phyloP scores from a whole-genome alignment of 2,888 invertebrate genomes.

The Argyresthia albistria region DNA sequence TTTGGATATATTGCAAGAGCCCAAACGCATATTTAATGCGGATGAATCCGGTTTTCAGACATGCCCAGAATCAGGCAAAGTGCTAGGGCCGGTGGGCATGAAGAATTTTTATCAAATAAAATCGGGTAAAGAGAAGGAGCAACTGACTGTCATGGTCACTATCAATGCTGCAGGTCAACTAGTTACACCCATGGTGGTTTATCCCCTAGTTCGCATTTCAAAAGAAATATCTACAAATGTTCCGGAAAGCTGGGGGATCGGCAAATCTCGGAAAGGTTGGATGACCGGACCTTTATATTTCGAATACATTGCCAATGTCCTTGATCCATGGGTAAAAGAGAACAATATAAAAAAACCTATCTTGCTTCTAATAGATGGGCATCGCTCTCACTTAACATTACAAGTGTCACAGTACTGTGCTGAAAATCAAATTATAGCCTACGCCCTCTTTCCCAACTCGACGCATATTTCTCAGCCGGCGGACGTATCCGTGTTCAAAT shows the following conservation, averaged over 20 bases:
- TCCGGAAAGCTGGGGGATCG: slow-evolving; percentile 26
- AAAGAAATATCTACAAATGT: slow-evolving; percentile 13
- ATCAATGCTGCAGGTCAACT: slow-evolving; percentile 9
- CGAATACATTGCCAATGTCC: slow-evolving; percentile 33
- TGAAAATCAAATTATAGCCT: slow-evolving; percentile 27
- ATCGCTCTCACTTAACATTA: slow-evolving; percentile 31
- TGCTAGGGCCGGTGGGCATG: slow-evolving; percentile 10
- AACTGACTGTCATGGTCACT: slow-evolving; percentile 9
- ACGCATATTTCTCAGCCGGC: slow-evolving; percentile 34
- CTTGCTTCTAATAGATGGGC: slow-evolving; percentile 35
- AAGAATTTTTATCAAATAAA: slow-evolving; percentile 11
- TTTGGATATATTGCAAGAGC: slow-evolving; percentile 6
- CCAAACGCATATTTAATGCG: slow-evolving; percentile 4
- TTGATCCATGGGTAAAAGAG: slow-evolving; percentile 26
- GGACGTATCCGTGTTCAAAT: slow-evolving; percentile 29
- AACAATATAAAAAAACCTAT: slow-evolving; percentile 27
- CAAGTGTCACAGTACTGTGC: slow-evolving; percentile 30
- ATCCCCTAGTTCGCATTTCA: slow-evolving; percentile 8
- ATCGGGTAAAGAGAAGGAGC: slow-evolving; percentile 11
- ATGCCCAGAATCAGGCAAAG: slow-evolving; percentile 11
- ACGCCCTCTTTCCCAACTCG: slow-evolving; percentile 28
- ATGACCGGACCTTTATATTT: slow-evolving; percentile 33
- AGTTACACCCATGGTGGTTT: slow-evolving; percentile 10
- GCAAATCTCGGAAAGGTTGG: slow-evolving; percentile 36
- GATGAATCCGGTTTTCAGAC: slow-evolving; percentile 9